Percentiles rank a stretch among this genome's conserved stretches.
Evolutionary conservation across 2,797 vertebrate genomes (phyloP).

Genomic region (Sebastes iracundus): DNA sequence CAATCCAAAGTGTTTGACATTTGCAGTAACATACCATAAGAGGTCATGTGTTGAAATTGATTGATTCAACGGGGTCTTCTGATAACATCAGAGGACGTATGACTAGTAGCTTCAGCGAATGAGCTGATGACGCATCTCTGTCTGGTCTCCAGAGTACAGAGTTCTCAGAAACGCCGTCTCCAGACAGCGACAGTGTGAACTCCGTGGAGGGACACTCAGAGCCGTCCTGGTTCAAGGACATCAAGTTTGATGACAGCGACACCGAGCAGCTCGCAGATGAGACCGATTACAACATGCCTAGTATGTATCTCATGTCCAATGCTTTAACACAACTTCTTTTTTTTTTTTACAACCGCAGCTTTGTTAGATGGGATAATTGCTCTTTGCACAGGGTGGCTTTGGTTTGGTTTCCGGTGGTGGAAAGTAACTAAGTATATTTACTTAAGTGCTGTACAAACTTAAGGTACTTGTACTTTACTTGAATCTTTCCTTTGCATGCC

Average conservation of each 20-base stretch:
- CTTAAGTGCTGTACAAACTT: neutral
- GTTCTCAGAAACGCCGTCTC: conserved; percentile 97
- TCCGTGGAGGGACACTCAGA: conserved; percentile 97
- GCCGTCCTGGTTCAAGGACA: conserved; percentile 99
- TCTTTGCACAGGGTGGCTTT: neutral
- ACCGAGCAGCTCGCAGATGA: conserved; percentile 95
- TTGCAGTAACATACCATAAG: neutral
- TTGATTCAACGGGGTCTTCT: neutral
- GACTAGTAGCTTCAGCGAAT: neutral
- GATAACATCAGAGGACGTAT: neutral
- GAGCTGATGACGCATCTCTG: conserved; percentile 6
- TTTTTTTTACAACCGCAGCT: neutral
- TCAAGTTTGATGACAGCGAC: conserved; percentile 99
- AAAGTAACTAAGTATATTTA: neutral
- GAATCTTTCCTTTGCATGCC: neutral
- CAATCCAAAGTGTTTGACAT: neutral
- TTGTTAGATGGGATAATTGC: neutral
- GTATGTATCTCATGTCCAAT: conserved; percentile 48
- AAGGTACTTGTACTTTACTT: neutral
- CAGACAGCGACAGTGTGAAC: conserved; percentile 97
- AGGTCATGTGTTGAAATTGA: neutral
- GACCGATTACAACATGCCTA: conserved; percentile 87
- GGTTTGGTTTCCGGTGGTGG: neutral
- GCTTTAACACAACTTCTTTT: neutral
- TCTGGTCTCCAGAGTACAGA: conserved; percentile 88